Evolutionary conservation across 2,113 vertebrate genomes (phyloP).

Genomic region (Anhinga rufa): DNA sequence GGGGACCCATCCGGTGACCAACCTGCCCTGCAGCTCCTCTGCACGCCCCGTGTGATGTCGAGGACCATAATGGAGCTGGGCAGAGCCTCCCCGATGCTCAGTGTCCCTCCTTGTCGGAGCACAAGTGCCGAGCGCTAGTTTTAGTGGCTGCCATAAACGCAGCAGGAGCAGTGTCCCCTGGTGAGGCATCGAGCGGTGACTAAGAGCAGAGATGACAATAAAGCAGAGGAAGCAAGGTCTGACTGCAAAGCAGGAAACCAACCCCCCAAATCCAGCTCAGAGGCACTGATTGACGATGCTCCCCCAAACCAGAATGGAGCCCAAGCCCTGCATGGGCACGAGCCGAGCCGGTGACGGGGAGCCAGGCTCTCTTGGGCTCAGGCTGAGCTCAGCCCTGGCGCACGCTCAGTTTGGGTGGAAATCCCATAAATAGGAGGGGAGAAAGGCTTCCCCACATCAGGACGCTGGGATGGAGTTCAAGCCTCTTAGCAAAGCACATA

Average conservation of each 20-base stretch:
- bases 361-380: neutral
- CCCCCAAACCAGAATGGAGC: neutral
- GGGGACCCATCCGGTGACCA: neutral
- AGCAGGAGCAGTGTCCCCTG: slow-evolving; percentile 54
- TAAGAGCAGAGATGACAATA: slow-evolving; percentile 61
- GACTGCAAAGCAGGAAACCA: slow-evolving; percentile 56
- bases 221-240: slow-evolving; percentile 52
- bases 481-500: neutral
- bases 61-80: neutral
- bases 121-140: neutral
- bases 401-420: neutral
- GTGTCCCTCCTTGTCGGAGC: neutral
- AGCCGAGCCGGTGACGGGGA: neutral
- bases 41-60: fast-evolving
- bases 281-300: neutral
- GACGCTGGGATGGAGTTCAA: neutral
- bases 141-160: slow-evolving; percentile 55
- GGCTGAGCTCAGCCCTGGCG: neutral
- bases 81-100: neutral
- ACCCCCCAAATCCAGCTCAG: neutral
- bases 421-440: neutral
- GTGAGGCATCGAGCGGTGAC: slow-evolving; percentile 64
- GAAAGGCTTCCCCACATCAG: neutral
- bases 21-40: neutral
- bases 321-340: neutral